Conservation (phyloP, 2,113 vertebrate genomes). For the Sorex fumeus region DNA sequence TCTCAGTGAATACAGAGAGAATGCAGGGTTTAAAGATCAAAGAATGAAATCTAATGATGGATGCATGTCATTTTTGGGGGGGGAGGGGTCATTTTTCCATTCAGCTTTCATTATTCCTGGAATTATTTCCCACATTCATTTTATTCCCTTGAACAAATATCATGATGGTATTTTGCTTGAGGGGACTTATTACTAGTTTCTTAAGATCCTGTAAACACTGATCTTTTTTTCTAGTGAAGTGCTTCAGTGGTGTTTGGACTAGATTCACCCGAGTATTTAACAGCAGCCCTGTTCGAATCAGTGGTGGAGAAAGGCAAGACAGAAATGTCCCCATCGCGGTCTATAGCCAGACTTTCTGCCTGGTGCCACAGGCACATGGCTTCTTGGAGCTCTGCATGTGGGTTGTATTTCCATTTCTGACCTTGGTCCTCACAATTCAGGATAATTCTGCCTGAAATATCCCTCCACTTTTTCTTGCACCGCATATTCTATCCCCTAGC, state of each 20-base stretch:
- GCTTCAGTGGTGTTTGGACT: background rate
- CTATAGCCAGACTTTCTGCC: too few relatives aligned
- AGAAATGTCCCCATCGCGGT: background rate
- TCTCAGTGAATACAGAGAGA: constrained; percentile 25
- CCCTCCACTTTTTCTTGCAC: background rate
- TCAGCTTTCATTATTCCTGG: constrained; percentile 44
- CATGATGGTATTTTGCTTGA: constrained; percentile 73
- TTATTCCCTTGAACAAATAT: constrained; percentile 65
- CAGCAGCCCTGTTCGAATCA: background rate
- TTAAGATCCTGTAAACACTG: background rate
- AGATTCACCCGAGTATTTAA: background rate
- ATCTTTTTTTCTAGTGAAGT: constrained; percentile 55
- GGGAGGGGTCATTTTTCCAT: constrained; percentile 27
- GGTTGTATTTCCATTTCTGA: background rate
- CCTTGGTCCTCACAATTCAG: background rate
- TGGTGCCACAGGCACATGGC: background rate
- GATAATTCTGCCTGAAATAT: background rate
- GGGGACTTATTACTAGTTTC: background rate
- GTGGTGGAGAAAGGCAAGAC: background rate
- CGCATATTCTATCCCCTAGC: background rate
- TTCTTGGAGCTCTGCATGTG: background rate
- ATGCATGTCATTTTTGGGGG: constrained; percentile 60
- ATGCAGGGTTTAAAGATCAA: constrained; percentile 66
- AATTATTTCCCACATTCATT: constrained; percentile 51
- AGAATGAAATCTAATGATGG: constrained; percentile 58